A percentile compares a stretch with the other conserved stretches of the same genome.
Conservation (phyloP, 2,888 invertebrate species). For the Drosophila pegasa region DNA sequence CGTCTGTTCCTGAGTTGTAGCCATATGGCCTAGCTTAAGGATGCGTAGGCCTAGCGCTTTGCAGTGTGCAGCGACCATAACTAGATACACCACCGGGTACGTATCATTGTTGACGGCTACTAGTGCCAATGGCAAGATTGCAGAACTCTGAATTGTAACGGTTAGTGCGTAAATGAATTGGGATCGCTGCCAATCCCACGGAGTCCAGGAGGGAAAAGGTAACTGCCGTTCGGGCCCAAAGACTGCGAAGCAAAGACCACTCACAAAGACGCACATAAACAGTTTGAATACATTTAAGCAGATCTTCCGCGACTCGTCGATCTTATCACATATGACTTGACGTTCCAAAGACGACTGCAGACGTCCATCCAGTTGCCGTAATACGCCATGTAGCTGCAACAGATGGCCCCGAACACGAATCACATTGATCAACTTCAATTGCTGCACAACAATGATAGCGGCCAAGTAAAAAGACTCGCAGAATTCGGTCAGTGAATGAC, state of each 20-base stretch:
- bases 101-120: conserved; percentile 65
- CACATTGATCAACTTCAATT: conserved; percentile 70
- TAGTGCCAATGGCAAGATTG: conserved; percentile 34
- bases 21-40: conserved; percentile 8
- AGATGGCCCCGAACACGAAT: conserved; percentile 54
- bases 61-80: conserved; percentile 74
- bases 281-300: conserved; percentile 41
- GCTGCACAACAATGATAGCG: conserved; percentile 53
- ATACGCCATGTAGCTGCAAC: conserved; percentile 44
- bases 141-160: conserved; percentile 29
- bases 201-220: conserved; percentile 76
- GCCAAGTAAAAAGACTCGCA: conserved; percentile 68
- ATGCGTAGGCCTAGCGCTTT: conserved; percentile 72
- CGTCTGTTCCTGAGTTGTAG: neutral
- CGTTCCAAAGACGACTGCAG: conserved; percentile 53
- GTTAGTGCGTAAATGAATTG: conserved; percentile 15
- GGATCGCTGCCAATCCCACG: conserved; percentile 70
- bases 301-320: conserved; percentile 38
- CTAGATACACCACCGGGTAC: conserved; percentile 76
- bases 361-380: conserved; percentile 69
- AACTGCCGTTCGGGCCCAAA: conserved; percentile 47
- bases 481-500: conserved; percentile 61
- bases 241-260: neutral
- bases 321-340: conserved; percentile 38
- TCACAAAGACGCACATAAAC: conserved; percentile 23